Conservation (phyloP, 37 sponge, comb jelly and placozoan species). For the Ephydatia muelleri region DNA sequence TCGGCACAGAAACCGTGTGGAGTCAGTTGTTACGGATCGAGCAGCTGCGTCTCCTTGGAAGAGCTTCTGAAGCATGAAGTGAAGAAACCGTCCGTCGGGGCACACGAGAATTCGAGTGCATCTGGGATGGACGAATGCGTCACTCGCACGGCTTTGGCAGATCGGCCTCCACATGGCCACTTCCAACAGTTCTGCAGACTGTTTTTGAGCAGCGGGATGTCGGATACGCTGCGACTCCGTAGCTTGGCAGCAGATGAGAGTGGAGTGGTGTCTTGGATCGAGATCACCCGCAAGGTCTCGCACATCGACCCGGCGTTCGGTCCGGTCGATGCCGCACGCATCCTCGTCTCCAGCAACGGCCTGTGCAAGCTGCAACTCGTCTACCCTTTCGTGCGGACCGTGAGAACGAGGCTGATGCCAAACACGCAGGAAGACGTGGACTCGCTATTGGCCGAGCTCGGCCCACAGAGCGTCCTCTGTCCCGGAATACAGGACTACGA, state of each 20-base stretch:
- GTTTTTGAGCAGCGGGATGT: no score
- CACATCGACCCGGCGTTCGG: slow-evolving; percentile 32
- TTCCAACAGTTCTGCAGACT: no score
- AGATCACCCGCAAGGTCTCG: slow-evolving; percentile 13
- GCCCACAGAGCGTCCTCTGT: slow-evolving; percentile 16
- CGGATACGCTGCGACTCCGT: no score
- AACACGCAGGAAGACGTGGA: background rate
- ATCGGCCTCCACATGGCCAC: no score
- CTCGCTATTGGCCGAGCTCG: slow-evolving; percentile 9
- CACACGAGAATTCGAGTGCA: no score
- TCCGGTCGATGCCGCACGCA: slow-evolving; percentile 13
- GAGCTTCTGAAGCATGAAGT: no score
- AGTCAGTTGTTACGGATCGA: no score
- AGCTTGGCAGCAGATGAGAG: background rate
- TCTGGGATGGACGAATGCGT: no score
- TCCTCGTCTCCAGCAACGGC: slow-evolving; percentile 33
- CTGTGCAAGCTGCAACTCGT: slow-evolving; percentile 18
- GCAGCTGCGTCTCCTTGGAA: no score
- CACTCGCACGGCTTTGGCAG: no score
- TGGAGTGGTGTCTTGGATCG: slow-evolving; percentile 6
- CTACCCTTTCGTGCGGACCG: slow-evolving; percentile 16
- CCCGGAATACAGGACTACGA: slow-evolving; percentile 21
- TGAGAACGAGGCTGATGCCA: slow-evolving; percentile 16
- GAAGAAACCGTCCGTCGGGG: no score
- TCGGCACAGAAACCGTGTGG: no score